Base-by-base conservation (phyloP, 1,140 invertebrate genomes). In the Drosophila kurseongensis region DNA sequence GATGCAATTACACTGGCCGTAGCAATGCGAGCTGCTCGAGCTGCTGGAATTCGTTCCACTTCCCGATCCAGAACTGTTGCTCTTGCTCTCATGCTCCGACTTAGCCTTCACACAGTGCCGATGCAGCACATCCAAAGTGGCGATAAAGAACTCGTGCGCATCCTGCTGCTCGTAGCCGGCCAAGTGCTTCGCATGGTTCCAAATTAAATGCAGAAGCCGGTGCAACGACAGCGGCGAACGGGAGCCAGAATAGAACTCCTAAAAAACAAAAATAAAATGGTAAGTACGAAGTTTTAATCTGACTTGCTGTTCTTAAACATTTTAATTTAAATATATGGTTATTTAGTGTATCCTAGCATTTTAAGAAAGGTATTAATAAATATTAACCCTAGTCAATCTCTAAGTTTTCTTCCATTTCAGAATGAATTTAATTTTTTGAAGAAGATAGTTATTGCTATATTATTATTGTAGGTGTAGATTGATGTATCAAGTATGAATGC, bases 61-160 rank as follows among this genome's bases (percentile, higher is more conserved):
- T 9, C 80, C 77, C 8, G 85, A 74, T 7, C 73, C 57, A 1
- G 84, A 86, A 38, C 77, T 89, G 38, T 66, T 85, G 58, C 60
- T 81, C 63, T 81, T 90, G 69, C 75, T 80, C 58, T 75, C 82
- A 58, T 72, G 62, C 58, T 91, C 83, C 58, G 84, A 60, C 57
- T 90, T 91, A 52, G 91, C 85, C 68, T 92, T 93, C 92, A 93
- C 93, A 36, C 91, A 92, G 29, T 92, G 92, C 12, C 82, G 73
- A 93, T 99, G 98, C 27, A 99, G 93, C 6, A 99, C 96, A 92
- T 99, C 97, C 23, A 99, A 93, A 2, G 97, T 97, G 14, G 98
- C 97, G 54, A 99, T 99, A 83, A 99, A 98, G 93, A 99, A 99
- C 94, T 99, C 98, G 91, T 99, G 99, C 58, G 98, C 98, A 93